Percentiles rank a stretch among this genome's conserved stretches.
Evolutionary conservation across 2,797 vertebrate species (phyloP).

Genomic region (Anguilla obscura): DNA sequence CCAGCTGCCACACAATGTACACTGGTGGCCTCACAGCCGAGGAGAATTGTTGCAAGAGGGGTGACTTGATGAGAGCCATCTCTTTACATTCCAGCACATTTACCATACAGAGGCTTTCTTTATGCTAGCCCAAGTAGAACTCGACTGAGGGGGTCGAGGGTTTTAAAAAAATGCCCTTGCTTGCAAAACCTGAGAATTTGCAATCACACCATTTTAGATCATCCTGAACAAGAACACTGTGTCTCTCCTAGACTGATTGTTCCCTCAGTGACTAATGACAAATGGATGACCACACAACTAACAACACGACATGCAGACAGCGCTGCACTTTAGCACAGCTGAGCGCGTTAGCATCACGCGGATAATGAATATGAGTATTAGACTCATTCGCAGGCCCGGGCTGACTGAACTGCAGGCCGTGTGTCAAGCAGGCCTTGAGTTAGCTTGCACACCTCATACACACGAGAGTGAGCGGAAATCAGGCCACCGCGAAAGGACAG

Average conservation of each 20-base stretch:
- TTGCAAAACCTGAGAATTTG: constrained; percentile 4
- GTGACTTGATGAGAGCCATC: constrained; percentile 25
- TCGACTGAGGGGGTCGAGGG: neutral
- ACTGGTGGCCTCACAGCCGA: neutral
- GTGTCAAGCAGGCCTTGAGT: constrained; percentile 27
- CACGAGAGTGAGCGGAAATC: neutral
- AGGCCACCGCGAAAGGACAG: neutral
- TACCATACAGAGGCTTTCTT: constrained; percentile 36
- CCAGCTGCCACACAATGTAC: neutral
- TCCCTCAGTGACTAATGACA: constrained; percentile 57
- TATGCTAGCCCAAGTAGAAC: constrained; percentile 11
- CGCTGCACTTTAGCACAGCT: constrained; percentile 28
- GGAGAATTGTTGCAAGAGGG: constrained; percentile 32
- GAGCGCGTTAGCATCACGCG: neutral
- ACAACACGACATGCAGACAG: constrained; percentile 48
- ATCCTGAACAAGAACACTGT: constrained; percentile 14
- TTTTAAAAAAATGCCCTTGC: constrained; percentile 11
- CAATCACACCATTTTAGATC: constrained; percentile 25
- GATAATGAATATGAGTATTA: neutral
- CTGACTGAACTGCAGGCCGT: neutral
- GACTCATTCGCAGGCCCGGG: neutral
- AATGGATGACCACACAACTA: constrained; percentile 57
- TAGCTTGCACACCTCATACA: constrained; percentile 20
- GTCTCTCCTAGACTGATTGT: constrained; percentile 9
- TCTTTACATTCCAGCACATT: constrained; percentile 28